Conservation (phyloP, 1,140 invertebrate genomes). For the Drosophila nikananu region DNA sequence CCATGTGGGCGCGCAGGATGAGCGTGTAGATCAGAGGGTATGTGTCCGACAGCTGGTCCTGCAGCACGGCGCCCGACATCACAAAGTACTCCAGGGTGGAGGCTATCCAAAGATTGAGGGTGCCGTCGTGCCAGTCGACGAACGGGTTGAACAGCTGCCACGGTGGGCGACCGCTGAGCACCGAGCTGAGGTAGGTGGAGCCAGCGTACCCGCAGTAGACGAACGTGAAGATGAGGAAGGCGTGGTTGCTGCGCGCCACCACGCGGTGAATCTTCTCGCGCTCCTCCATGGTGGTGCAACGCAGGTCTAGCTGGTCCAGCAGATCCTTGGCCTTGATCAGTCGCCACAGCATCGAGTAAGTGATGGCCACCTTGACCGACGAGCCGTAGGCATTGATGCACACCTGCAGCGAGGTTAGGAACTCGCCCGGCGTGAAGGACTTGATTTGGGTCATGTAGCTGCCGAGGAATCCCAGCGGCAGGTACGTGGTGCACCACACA, state of each 20-base stretch:
- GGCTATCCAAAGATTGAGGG: slow-evolving; percentile 48
- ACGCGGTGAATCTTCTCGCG: slow-evolving; percentile 56
- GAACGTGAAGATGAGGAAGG: slow-evolving; percentile 65
- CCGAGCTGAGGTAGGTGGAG: slow-evolving; percentile 61
- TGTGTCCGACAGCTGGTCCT: slow-evolving; percentile 60
- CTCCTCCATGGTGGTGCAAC: slow-evolving; percentile 56
- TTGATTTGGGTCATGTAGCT: slow-evolving; percentile 64
- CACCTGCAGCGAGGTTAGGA: slow-evolving; percentile 71
- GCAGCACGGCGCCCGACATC: slow-evolving; percentile 63
- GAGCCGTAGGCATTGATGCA: slow-evolving; percentile 70
- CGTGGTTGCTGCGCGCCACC: slow-evolving; percentile 60
- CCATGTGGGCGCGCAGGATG: slow-evolving; percentile 53
- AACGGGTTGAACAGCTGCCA: slow-evolving; percentile 68
- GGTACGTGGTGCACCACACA: slow-evolving; percentile 54
- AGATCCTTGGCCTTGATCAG: slow-evolving; percentile 54
- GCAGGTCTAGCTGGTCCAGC: slow-evolving; percentile 56
- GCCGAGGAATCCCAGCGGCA: slow-evolving; percentile 62
- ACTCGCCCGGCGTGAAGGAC: slow-evolving; percentile 59
- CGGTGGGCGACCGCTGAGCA: slow-evolving; percentile 56
- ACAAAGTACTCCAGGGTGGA: slow-evolving; percentile 59
- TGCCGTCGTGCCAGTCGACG: slow-evolving; percentile 56
- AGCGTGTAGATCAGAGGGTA: slow-evolving; percentile 64
- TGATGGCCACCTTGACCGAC: slow-evolving; percentile 59
- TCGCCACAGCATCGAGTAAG: slow-evolving; percentile 58
- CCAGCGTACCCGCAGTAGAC: slow-evolving; percentile 65